phyloP scores from a whole-genome alignment of 1,140 invertebrate species.

The Drusus annulatus region DNA sequence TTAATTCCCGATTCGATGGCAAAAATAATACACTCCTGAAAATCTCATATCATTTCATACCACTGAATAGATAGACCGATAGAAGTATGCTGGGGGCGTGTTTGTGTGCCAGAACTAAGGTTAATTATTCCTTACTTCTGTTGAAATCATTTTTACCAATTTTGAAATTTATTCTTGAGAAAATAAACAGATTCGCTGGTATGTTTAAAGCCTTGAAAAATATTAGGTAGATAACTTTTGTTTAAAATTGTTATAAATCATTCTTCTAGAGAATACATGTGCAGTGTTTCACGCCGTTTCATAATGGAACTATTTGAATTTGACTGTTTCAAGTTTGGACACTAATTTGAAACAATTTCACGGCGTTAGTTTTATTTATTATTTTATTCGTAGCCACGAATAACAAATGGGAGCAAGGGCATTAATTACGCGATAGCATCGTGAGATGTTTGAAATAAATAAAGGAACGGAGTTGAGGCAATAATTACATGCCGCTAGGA shows the following conservation, averaged over 20 bases:
- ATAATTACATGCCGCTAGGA: slow-evolving; percentile 45
- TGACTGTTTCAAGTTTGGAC: slow-evolving; percentile 30
- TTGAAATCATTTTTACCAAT: no score
- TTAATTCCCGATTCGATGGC: slow-evolving; percentile 12
- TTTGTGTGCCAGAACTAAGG: no score
- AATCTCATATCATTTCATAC: neutral
- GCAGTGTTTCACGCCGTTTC: neutral
- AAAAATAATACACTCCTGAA: neutral
- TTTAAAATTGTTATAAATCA: no score
- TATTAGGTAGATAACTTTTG: no score
- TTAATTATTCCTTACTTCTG: no score
- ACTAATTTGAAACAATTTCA: neutral
- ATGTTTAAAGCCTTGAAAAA: no score
- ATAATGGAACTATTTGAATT: slow-evolving; percentile 40
- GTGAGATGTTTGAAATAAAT: slow-evolving; percentile 22
- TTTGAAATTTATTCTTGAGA: no score
- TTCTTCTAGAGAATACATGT: no score
- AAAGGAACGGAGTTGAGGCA: slow-evolving; percentile 42
- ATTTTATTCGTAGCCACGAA: slow-evolving; percentile 15
- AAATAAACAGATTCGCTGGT: no score
- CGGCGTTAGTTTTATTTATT: neutral
- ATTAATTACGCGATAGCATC: slow-evolving; percentile 56
- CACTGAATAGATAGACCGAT: no score
- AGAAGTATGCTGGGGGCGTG: no score
- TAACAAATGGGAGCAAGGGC: slow-evolving; percentile 38